Percentiles rank a stretch among this genome's conserved stretches.
These are phyloP conservation scores for Zelleria hepariella DNA, from an alignment of 2,888 invertebrate species.

Conservation along the genomic window DNA sequence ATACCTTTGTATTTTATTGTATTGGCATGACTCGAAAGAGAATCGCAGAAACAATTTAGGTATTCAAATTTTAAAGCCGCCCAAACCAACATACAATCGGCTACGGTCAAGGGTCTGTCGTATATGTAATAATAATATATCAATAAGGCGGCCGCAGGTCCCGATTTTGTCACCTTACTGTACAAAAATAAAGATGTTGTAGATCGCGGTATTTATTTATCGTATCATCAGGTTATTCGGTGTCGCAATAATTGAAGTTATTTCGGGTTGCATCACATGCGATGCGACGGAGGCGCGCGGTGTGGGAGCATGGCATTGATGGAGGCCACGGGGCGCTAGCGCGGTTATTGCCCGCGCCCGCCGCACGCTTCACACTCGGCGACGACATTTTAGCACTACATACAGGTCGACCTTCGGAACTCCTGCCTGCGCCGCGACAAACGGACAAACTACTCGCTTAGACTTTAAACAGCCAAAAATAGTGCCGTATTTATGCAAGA, in stretches of 20 bases:
- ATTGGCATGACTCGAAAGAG: no score
- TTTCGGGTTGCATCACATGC: neutral
- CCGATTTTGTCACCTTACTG: no score
- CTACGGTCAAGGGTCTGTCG: no score
- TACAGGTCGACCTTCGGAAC: conserved; percentile 32
- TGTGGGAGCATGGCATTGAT: conserved; percentile 46
- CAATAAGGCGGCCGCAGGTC: no score
- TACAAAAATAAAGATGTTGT: no score
- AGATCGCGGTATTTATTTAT: neutral
- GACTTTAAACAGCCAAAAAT: neutral
- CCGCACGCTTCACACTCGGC: conserved; percentile 22
- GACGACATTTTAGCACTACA: conserved; percentile 17
- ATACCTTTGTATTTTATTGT: no score
- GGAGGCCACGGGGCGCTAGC: conserved; percentile 53
- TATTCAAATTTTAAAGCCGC: no score
- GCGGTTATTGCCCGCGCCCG: conserved; percentile 61
- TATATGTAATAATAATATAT: no score
- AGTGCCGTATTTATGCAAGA: neutral
- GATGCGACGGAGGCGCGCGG: neutral
- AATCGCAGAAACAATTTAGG: no score
- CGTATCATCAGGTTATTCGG: neutral
- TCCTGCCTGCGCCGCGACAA: neutral
- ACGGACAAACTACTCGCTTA: neutral
- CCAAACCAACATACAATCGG: no score
- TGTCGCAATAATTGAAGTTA: neutral